phyloP scores from a whole-genome alignment of 2,888 invertebrate species.

The Cerceris rybyensis region DNA sequence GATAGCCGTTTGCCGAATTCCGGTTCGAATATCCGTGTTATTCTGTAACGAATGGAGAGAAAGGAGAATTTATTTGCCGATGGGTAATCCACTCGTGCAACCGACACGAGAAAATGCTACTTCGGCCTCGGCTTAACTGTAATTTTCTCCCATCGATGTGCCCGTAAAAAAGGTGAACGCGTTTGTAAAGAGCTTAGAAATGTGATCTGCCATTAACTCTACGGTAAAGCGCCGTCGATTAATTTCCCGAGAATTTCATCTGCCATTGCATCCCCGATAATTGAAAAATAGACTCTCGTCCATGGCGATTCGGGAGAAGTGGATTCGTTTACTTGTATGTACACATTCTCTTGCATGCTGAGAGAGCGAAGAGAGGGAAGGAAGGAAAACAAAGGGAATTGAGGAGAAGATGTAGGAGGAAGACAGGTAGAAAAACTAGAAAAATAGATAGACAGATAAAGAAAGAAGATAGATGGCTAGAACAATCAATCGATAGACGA shows the following conservation, averaged over 20 bases:
- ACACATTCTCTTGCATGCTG: neutral
- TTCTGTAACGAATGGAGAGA: no score
- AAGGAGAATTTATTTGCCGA: no score
- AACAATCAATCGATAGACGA: no score
- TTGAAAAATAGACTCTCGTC: neutral
- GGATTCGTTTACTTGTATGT: constrained; percentile 13
- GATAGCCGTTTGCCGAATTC: no score
- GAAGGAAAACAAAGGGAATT: neutral
- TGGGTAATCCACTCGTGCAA: neutral
- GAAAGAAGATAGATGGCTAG: no score
- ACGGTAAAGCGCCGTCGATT: neutral
- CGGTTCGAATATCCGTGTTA: no score
- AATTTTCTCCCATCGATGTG: neutral
- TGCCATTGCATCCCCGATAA: neutral
- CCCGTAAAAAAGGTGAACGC: no score
- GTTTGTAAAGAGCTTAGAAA: neutral
- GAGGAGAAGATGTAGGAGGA: neutral
- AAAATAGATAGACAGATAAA: no score
- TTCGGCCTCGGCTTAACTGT: neutral
- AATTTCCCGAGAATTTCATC: neutral
- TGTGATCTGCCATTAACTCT: neutral
- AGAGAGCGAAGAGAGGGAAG: neutral
- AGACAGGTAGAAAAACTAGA: neutral
- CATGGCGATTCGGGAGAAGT: constrained; percentile 18
- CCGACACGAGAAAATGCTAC: no score